Base-by-base conservation (phyloP, 2,888 invertebrate species). In the Antheraea yamamai region DNA sequence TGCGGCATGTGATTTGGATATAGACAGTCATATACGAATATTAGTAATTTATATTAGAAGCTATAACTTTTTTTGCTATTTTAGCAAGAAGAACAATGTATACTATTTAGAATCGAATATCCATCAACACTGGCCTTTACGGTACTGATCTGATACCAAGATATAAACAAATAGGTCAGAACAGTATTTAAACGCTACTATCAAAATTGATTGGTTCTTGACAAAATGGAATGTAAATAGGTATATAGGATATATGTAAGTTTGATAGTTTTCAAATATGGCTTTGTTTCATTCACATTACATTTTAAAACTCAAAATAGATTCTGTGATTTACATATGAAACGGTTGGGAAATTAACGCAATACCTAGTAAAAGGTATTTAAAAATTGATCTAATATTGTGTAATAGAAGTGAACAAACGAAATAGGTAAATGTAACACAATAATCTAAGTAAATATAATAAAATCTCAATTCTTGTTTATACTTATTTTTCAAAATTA, bases 1-100 rank as follows among this genome's bases (percentile, higher is more conserved):
- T 77, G 81, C 74, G 78, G 81, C 78, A 72, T 26, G 76, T 74
- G 75, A 71, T 71, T 73, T 75, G 76, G 72, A 66, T 68, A 75
- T 64, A 75, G 75, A 72, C 71, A 68, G 68, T 26, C 58, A 47
- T 35, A 52, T 35, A 30, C 18, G 52, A 58, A 74, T 71, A 75
- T 72, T 70, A 30, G 16, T 30, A 66, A 0, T 30, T 6, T 66
- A 30, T 30, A 30, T 30, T 6, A 30, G 26, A 66, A 12, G 14
- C 2, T 30, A 14, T 30, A 30, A 4, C 6, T 26, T 26, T 30
- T 1, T 30, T 16, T 16, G 26, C 10, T 66, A 66, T 12, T 4
- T 12, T 30, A 30, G 30, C 30, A 66, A 30, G 16, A 16, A 26
- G 16, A 18, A 4, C 6, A 0, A 66, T 16, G 16, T 0, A 1